Conservation (phyloP, 2,113 vertebrate genomes). For the Lampris megalopsis region DNA sequence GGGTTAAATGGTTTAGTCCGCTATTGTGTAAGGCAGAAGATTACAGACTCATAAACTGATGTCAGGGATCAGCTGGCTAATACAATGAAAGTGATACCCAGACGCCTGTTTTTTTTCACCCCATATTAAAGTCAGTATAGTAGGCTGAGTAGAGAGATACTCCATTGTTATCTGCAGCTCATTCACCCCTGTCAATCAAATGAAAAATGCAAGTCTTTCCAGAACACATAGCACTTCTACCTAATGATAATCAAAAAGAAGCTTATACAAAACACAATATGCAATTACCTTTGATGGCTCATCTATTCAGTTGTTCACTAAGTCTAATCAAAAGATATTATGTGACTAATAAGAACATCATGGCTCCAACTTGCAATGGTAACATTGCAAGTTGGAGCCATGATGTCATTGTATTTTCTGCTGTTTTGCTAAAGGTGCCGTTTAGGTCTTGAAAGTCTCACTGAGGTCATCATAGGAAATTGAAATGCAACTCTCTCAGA, state of each 20-base stretch:
- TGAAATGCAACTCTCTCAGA: slow-evolving; percentile 37
- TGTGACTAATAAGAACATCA: slow-evolving; percentile 51
- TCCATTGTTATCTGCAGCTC: slow-evolving; percentile 51
- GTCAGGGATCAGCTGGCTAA: slow-evolving; percentile 81
- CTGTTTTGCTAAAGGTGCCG: slow-evolving; percentile 36
- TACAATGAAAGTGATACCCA: slow-evolving; percentile 77
- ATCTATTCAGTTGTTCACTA: slow-evolving; percentile 38
- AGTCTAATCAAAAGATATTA: slow-evolving; percentile 37
- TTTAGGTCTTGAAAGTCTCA: slow-evolving; percentile 37
- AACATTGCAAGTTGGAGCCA: slow-evolving; percentile 56
- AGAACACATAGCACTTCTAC: slow-evolving; percentile 47
- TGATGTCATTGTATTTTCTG: slow-evolving; percentile 46
- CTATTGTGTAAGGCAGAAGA: slow-evolving; percentile 74
- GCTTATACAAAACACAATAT: slow-evolving; percentile 62
- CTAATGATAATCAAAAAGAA: slow-evolving; percentile 69
- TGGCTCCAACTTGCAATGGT: slow-evolving; percentile 56
- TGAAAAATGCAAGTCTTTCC: slow-evolving; percentile 44
- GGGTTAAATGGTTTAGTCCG: slow-evolving; percentile 77
- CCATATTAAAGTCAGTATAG: slow-evolving; percentile 63
- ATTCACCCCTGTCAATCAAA: slow-evolving; percentile 58
- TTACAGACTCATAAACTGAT: slow-evolving; percentile 82
- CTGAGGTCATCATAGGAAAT: not conserved
- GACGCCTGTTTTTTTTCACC: slow-evolving; percentile 72
- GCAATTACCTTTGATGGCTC: slow-evolving; percentile 61
- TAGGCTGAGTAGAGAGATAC: slow-evolving; percentile 56